Base-by-base conservation (phyloP, 2,113 vertebrate genomes). In the Bungarus multicinctus region DNA sequence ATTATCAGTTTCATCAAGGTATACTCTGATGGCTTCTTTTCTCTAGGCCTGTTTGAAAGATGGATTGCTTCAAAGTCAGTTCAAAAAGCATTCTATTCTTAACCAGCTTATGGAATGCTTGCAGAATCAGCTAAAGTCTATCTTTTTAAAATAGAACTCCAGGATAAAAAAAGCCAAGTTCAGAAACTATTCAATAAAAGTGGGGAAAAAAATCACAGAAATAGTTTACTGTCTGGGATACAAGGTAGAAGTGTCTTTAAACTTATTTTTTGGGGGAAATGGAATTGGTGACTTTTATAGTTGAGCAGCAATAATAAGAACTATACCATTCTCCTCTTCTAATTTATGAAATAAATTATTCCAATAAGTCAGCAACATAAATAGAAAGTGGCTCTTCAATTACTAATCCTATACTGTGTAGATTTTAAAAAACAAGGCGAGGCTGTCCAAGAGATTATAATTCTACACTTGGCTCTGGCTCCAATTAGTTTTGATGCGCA, bases 141-240 rank as follows among this genome's bases (percentile, higher is more conserved):
- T 39, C 74, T 81, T 81, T 81, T 81, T 81, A 81, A 81, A 81
- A 81, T 22, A 81, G 34, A 39, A 81, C 16, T 2, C 34, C 74
- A 22, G 16, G 7, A 20, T 81, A 1, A 20, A 81, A 81, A 81
- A 81, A 81, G 39, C 2, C 34, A 16, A 81, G 18, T 39, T 81
- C 74, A 81, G 34, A 81, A 81, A 81, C 34, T 81, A 81, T 81
- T 39, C 34, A 81, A 81, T 39, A 81, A 81, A 74, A 81, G 18
- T 1, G 2, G 8, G 1, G 7, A 0, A 0, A 2, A 1, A 20
- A 39, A 22, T 74, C n/a, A 74, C 69, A 22, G 34, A 81, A 22
- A 81, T 39, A 39, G 16, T 7, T 39, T 18, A 81, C 34, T 81
- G 18, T 81, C n/a, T 81, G 69, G 69, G 69, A 74, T 81, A 81